Evolutionary conservation across 2,888 invertebrate species (phyloP), one percentile per base, ranked within the genome.

Genomic region (Entomobrya proxima): DNA sequence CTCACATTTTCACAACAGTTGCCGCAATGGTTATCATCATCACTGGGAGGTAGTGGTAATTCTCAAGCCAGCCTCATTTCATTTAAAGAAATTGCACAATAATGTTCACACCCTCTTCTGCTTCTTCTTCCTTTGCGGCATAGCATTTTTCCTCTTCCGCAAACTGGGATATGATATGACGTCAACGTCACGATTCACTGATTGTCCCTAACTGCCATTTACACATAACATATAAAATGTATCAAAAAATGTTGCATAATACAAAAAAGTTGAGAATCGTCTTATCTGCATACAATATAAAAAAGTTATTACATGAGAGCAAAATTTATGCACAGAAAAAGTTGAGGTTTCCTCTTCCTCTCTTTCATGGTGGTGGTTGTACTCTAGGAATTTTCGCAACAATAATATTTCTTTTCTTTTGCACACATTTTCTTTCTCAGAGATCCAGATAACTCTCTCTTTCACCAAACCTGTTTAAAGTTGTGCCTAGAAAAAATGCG

Each of bases 131-230:
- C n/a, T n/a, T n/a, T n/a, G n/a, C 21, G 21, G 52, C 52, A 52
- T 5, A 21, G 21, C 52, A 52, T 18, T 52, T 52, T 37, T 67
- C 3, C 37, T 44, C 69, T 40, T 21, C 69, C 40, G 44, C 40
- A 69, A 69, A 69, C 40, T 40, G 18, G 44, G n/a, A n/a, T n/a
- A n/a, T n/a, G n/a, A n/a, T 21, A 69, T 69, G 69, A 69, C 69
- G 69, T 69, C 69, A 69, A 69, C 44, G 69, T 69, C 69, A 69
- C 69, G 69, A 69, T 21, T 69, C 69, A 69, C 69, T 69, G 69
- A 69, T 69, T 69, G 40, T 37, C 21, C 69, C 40, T 37, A 55
- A 55, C 55, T 55, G 11, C 55, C 9, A 27, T 13, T 7, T 50
- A 50, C 50, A 50, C 50, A 2, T 21, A 50, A 18, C 5, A n/a